A percentile compares a stretch with the other conserved stretches of the same genome.
phyloP scores from a whole-genome alignment of 2,888 invertebrate genomes.

The Lepeophtheirus nordmannii region DNA sequence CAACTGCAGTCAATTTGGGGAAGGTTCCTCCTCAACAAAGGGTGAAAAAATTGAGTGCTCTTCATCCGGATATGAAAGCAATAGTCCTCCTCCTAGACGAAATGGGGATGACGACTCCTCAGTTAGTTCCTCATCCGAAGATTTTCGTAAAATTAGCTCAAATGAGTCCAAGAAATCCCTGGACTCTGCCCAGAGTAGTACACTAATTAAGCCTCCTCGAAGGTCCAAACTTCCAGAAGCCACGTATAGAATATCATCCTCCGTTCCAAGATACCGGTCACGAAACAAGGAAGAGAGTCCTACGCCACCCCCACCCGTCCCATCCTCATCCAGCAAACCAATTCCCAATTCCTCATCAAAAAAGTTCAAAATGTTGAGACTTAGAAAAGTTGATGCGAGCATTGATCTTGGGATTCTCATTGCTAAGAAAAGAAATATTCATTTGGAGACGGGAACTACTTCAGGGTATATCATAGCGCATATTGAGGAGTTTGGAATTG shows the following conservation, averaged over 20 bases:
- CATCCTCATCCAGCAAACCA: no score
- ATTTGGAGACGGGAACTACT: slow-evolving; percentile 37
- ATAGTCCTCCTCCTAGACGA: neutral
- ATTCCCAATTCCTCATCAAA: neutral
- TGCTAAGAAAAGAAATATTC: slow-evolving; percentile 44
- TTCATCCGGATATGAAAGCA: neutral
- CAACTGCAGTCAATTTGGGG: neutral
- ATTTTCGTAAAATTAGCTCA: neutral
- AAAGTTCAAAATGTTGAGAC: slow-evolving; percentile 38
- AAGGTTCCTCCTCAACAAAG: neutral
- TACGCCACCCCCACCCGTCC: neutral
- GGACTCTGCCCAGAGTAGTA: neutral
- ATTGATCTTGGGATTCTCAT: slow-evolving; percentile 53
- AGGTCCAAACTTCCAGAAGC: slow-evolving; percentile 20
- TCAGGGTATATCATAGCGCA: slow-evolving; percentile 51
- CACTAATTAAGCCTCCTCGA: slow-evolving; percentile 16
- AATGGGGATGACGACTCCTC: neutral
- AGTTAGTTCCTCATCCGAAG: neutral
- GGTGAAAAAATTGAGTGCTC: neutral
- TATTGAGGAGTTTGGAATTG: slow-evolving; percentile 52
- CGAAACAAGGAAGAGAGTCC: neutral
- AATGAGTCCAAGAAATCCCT: neutral
- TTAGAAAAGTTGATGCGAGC: slow-evolving; percentile 45
- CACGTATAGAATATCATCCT: neutral
- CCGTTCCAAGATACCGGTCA: neutral